Conservation (phyloP, 2,888 invertebrate genomes). For the Homarus gammarus region DNA sequence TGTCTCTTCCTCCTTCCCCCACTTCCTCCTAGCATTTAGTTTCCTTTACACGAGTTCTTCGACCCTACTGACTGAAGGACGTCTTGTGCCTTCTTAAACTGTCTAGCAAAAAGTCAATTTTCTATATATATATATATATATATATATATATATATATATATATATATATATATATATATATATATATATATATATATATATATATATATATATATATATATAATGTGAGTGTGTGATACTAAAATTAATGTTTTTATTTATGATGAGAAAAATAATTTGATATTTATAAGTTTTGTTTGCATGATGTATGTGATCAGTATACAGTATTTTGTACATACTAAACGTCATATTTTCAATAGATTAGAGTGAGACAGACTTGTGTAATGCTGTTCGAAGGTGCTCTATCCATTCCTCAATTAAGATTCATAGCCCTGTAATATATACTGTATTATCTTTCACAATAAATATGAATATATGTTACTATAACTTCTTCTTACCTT, state of each 20-base stretch:
- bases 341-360: no score
- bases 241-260: not conserved
- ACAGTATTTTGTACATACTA: no score
- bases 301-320: no score
- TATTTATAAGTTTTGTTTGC: not conserved
- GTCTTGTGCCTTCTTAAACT: not conserved
- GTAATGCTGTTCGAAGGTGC: not conserved
- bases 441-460: not conserved
- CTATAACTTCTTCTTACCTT: not conserved
- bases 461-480: not conserved
- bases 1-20: not conserved
- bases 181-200: not conserved
- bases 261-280: not conserved
- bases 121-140: not conserved
- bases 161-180: not conserved
- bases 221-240: not conserved
- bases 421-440: not conserved
- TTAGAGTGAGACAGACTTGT: not conserved
- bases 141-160: conserved; percentile 29
- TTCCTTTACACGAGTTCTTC: not conserved
- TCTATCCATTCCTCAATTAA: no score
- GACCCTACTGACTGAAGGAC: not conserved
- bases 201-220: conserved; percentile 1
- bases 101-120: not conserved
- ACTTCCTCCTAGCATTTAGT: not conserved